Evolutionary conservation across 1,140 invertebrate species (phyloP), one percentile per base, ranked within the genome.

Genomic region (Trigoniulus corallinus): DNA sequence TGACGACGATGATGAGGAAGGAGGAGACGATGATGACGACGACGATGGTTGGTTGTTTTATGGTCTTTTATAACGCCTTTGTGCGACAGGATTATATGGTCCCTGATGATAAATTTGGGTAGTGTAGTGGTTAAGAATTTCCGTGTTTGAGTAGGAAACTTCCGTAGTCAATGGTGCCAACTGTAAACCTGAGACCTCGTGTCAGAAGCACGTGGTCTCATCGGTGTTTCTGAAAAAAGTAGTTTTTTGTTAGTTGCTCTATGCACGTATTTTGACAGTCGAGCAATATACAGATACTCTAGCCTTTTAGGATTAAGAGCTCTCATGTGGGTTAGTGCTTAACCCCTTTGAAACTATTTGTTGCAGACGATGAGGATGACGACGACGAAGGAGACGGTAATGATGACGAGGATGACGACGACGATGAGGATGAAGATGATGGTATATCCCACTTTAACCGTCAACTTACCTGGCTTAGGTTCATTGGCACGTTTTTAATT

Each of bases 1-100:
- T 43, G 54, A 55, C 39, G 51, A 56, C 3, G 52, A 54, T 26
- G 29, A 21, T 46, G 51, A 54, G 2, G 50, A 48, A 22, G 56
- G 55, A 3, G 53, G 18, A 23, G 52, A 54, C 10, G 54, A 54
- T 25, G 41, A 48, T 10, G 42, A 64, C 54, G 56, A 54, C 27
- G 42, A 64, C 54, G 56, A 54, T 26, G 41, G 41, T 43, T 12
- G 15, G 21, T 7, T 43, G 20, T 18, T 18, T 18, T 18, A 18
- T 43, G 7, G 10, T 39, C 10, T 39, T 39, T 12, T 39, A 12
- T 39, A 39, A 39, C 34, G 34, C n/a, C 34, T 39, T 39, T 39
- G n/a, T n/a, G n/a, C 34, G 34, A 10, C n/a, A n/a, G 34, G 34
- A 39, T 39, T 39, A 12, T 10, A 12, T 39, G 10, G 10, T n/a